These are phyloP conservation scores for Enteromius thamalakanensis DNA, from an alignment of 2,797 vertebrate genomes.

Conservation along the genomic window DNA sequence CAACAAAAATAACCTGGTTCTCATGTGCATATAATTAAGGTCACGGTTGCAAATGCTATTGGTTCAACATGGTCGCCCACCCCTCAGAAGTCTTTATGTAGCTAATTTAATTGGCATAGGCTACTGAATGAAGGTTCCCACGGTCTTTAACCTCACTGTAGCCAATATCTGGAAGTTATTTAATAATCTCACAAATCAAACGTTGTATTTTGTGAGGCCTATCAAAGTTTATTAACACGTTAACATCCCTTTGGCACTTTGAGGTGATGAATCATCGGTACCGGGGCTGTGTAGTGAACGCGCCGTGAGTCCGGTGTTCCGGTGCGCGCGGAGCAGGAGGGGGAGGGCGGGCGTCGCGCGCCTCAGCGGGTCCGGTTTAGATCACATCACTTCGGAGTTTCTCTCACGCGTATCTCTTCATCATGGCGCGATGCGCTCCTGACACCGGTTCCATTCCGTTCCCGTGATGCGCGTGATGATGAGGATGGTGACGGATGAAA, in stretches of 20 bases:
- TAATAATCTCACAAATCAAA: neutral
- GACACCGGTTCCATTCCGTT: conserved; percentile 49
- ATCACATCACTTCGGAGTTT: conserved; percentile 31
- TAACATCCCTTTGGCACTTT: neutral
- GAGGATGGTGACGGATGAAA: conserved; percentile 78
- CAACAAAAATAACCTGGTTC: too few species aligned
- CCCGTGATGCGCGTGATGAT: conserved; percentile 60
- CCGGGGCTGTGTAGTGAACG: neutral
- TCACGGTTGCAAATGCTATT: too few species aligned
- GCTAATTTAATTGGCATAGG: neutral
- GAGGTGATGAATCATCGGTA: neutral
- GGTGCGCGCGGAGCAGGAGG: conserved; percentile 6
- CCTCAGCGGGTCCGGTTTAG: neutral
- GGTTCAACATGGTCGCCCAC: too few species aligned
- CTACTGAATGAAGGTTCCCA: neutral
- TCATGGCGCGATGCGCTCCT: conserved; percentile 56
- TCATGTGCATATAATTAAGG: too few species aligned
- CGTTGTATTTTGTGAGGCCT: neutral
- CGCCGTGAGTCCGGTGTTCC: conserved; percentile 11
- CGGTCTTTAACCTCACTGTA: neutral
- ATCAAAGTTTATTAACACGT: neutral
- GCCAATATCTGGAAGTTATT: neutral
- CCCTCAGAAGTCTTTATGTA: too few species aligned
- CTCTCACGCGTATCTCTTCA: conserved; percentile 12
- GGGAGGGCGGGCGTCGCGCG: conserved; percentile 30